These are phyloP conservation scores for Cyanoliseus patagonus DNA, from an alignment of 2,113 vertebrate species.

Conservation along the genomic window DNA sequence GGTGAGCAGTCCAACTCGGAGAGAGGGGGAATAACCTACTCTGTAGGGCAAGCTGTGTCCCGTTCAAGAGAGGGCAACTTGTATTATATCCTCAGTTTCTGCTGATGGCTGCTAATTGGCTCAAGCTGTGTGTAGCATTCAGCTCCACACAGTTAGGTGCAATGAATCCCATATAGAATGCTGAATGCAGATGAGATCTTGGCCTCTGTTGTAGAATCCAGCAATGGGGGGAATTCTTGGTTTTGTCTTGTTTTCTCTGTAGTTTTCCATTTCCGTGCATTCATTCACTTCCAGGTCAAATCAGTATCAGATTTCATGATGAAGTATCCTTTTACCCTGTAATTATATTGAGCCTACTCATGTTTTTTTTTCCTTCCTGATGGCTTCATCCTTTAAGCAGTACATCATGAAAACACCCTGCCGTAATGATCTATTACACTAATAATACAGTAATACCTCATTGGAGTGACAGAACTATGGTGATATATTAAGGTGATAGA, in stretches of 20 bases:
- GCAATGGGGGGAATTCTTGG: fast-evolving
- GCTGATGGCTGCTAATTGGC: fast-evolving
- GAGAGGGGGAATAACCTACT: background rate
- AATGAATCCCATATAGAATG: background rate
- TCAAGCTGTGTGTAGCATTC: too few species aligned
- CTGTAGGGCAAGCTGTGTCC: background rate
- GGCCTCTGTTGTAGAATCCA: background rate
- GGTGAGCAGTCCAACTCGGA: background rate
- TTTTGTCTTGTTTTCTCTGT: background rate
- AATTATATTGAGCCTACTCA: slow-evolving; percentile 64
- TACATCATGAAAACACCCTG: slow-evolving; percentile 64
- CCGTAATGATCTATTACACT: slow-evolving; percentile 69
- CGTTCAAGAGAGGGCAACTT: fast-evolving
- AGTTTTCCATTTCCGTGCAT: background rate
- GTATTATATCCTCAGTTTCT: fast-evolving
- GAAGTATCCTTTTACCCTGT: slow-evolving; percentile 42
- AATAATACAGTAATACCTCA: slow-evolving; percentile 32
- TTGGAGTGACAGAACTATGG: background rate
- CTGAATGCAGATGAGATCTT: background rate
- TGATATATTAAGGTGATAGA: slow-evolving; percentile 28
- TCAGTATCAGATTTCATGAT: slow-evolving; percentile 6
- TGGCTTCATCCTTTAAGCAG: slow-evolving; percentile 66
- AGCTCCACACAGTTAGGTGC: background rate
- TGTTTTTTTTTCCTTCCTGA: slow-evolving; percentile 42
- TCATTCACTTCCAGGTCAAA: slow-evolving; percentile 17